Percentiles rank a stretch among this genome's conserved stretches.
These are phyloP conservation scores for Mallateleia sp. DNA, from an alignment of 2,888 invertebrate genomes.

Conservation along the genomic window DNA sequence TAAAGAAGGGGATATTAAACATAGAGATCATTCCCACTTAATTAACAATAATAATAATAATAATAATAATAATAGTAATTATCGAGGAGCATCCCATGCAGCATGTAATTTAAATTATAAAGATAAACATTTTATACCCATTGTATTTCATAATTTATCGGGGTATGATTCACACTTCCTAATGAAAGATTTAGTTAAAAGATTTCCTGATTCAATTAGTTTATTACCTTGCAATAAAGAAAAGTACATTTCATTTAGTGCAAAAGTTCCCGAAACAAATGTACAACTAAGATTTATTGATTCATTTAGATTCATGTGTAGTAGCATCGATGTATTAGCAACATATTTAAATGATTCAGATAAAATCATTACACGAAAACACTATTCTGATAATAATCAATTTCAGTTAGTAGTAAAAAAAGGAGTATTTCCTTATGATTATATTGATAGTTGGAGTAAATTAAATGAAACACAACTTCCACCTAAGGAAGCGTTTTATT, in stretches of 20 bases:
- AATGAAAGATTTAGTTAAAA: background rate
- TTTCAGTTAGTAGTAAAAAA: conserved; percentile 44
- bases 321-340: conserved; percentile 40
- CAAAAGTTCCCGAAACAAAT: background rate
- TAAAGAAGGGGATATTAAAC: background rate
- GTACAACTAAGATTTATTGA: conserved; percentile 31
- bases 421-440: conserved; percentile 47
- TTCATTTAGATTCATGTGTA: conserved; percentile 49
- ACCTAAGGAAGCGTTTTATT: no score
- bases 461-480: no score
- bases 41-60: no score
- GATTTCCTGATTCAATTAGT: background rate
- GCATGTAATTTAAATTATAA: conserved; percentile 27
- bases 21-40: conserved; percentile 5
- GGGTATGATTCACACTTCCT: no score
- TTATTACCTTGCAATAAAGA: no score
- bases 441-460: no score
- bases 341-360: background rate
- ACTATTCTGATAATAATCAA: conserved; percentile 14
- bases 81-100: background rate
- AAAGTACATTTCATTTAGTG: conserved; percentile 36
- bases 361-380: conserved; percentile 30
- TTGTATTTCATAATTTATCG: no score
- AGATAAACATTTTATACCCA: background rate
- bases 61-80: no score